Evolutionary conservation across 2,797 vertebrate species (phyloP).

Genomic region (Garrulus glandarius): DNA sequence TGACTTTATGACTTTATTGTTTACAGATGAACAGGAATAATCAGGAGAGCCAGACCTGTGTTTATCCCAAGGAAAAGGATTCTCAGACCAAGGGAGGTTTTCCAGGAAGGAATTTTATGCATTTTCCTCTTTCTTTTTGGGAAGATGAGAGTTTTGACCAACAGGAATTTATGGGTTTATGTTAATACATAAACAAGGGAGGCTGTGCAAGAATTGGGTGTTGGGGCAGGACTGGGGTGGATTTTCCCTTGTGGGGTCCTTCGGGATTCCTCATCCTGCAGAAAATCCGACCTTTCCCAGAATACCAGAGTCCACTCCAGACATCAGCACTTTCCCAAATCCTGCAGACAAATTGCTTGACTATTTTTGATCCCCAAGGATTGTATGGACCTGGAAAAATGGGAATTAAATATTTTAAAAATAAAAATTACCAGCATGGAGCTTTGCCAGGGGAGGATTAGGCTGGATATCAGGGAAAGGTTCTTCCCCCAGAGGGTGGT

Average conservation of each 20-base stretch:
- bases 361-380: not conserved
- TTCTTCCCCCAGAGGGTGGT: not conserved
- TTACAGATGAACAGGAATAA: not conserved
- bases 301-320: not conserved
- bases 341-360: not conserved
- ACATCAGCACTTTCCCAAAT: not conserved
- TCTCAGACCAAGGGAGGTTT: not conserved
- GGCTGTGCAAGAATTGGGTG: too few relatives aligned
- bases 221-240: not conserved
- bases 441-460: not conserved
- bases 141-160: not conserved
- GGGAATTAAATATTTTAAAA: not conserved
- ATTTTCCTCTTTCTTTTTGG: not conserved
- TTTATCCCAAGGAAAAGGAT: not conserved
- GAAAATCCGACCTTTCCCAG: not conserved
- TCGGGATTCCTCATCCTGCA: not conserved
- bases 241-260: not conserved
- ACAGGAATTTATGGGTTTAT: not conserved
- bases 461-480: not conserved
- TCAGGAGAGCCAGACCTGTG: not conserved
- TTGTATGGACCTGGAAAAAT: not conserved
- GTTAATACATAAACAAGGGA: not conserved
- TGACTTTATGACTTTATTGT: not conserved
- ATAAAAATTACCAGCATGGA: rapidly evolving
- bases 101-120: not conserved